Percentiles rank a stretch among this genome's conserved stretches.
These are phyloP conservation scores for Ibycter americanus DNA, from an alignment of 2,797 vertebrate genomes.

Conservation along the genomic window DNA sequence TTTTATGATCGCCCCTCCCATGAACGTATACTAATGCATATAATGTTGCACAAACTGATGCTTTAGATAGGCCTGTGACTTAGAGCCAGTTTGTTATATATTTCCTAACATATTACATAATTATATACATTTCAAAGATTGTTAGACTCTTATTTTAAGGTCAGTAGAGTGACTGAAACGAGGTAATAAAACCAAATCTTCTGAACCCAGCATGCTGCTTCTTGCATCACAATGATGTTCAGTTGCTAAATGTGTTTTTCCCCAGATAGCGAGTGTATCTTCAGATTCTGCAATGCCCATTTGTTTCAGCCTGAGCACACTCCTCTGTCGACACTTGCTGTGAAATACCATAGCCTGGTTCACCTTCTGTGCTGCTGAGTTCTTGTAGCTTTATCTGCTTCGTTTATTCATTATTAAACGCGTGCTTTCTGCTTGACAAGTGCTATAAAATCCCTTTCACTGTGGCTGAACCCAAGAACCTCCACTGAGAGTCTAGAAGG, in stretches of 20 bases:
- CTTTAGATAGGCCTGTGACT: neutral
- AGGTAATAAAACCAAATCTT: constrained; percentile 10
- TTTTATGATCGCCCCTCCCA: neutral
- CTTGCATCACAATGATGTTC: neutral
- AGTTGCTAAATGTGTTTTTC: neutral
- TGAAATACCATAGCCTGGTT: constrained; percentile 42
- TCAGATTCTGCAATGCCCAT: neutral
- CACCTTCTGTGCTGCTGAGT: constrained; percentile 29
- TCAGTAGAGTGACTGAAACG: neutral
- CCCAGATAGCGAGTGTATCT: neutral
- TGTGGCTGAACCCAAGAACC: constrained; percentile 3
- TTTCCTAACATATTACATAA: neutral
- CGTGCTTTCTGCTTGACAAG: constrained; percentile 33
- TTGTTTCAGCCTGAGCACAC: constrained; percentile 38
- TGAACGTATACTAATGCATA: neutral
- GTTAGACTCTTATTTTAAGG: neutral
- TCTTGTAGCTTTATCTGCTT: constrained; percentile 45
- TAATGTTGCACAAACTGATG: neutral
- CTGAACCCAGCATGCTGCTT: neutral
- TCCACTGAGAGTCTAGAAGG: neutral
- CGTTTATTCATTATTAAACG: constrained; percentile 42
- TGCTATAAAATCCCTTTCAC: constrained; percentile 41
- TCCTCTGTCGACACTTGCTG: neutral
- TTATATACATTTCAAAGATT: neutral
- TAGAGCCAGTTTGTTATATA: neutral